A percentile compares a stretch with the other conserved stretches of the same genome.
phyloP scores from a whole-genome alignment of 2,113 vertebrate species.

The Apaloderma vittatum region DNA sequence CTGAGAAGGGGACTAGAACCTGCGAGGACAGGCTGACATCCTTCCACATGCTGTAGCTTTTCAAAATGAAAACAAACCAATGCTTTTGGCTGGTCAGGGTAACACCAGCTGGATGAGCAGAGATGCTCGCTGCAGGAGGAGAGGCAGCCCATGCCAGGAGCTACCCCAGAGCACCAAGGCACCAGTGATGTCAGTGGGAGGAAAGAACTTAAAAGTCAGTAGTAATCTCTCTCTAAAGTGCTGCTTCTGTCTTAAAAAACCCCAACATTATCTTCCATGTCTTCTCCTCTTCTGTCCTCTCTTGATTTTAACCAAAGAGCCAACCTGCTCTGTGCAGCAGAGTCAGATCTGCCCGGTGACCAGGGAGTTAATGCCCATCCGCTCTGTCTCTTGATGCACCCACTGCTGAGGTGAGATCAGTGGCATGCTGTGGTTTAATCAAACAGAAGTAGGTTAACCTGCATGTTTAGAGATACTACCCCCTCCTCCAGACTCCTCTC shows the following conservation, averaged over 20 bases:
- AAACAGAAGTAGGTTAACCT: neutral
- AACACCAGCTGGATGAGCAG: neutral
- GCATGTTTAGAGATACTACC: accelerated
- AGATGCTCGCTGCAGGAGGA: neutral
- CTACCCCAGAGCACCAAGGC: neutral
- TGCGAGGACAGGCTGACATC: neutral
- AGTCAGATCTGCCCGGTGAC: neutral
- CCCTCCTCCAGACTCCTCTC: neutral
- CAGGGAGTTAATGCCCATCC: neutral
- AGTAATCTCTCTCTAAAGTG: neutral
- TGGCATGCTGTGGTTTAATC: neutral
- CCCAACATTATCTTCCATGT: neutral
- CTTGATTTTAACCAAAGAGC: neutral
- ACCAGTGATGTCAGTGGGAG: neutral
- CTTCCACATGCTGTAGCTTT: neutral
- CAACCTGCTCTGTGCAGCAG: accelerated
- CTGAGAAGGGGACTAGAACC: neutral
- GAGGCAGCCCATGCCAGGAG: neutral
- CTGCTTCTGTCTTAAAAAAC: neutral
- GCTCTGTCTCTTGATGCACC: neutral
- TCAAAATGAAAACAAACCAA: neutral
- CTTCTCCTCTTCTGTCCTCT: neutral
- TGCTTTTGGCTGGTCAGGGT: neutral
- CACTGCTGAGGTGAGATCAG: neutral
- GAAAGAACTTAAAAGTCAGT: neutral